A percentile compares a stretch with the other conserved stretches of the same genome.
These are phyloP conservation scores for Heliconius nattereri DNA, from an alignment of 1,140 invertebrate species.

Conservation along the genomic window DNA sequence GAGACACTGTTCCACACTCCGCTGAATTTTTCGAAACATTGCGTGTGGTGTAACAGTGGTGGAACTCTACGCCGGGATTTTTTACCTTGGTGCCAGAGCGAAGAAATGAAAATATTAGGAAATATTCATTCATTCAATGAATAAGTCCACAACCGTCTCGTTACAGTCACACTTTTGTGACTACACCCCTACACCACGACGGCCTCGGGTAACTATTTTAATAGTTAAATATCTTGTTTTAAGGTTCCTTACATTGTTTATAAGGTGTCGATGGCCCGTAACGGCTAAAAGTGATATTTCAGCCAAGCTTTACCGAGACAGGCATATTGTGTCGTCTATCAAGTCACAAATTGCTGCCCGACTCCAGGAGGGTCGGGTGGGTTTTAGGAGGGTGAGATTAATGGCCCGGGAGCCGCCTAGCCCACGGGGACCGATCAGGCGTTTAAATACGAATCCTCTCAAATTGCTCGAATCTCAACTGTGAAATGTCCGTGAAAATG, in stretches of 20 bases:
- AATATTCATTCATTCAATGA: too few relatives aligned
- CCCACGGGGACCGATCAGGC: constrained; percentile 61
- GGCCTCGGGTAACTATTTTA: too few relatives aligned
- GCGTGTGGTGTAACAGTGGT: too few relatives aligned
- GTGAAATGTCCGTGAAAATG: constrained; percentile 50
- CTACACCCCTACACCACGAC: too few relatives aligned
- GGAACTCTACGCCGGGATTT: too few relatives aligned
- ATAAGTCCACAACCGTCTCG: too few relatives aligned
- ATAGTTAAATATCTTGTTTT: too few relatives aligned
- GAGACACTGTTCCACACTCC: too few relatives aligned
- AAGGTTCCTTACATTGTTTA: background rate
- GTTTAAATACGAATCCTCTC: constrained; percentile 65
- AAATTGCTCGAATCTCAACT: constrained; percentile 54
- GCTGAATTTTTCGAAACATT: too few relatives aligned
- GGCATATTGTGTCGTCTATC: constrained; percentile 28
- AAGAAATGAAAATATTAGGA: too few relatives aligned
- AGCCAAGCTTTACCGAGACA: constrained; percentile 18
- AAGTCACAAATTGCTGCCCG: constrained; percentile 40
- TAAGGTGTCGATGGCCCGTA: background rate
- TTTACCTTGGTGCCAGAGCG: too few relatives aligned
- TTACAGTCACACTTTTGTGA: too few relatives aligned
- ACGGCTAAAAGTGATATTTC: constrained; percentile 1
- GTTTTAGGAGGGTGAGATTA: constrained; percentile 52
- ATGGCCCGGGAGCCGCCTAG: constrained; percentile 49
- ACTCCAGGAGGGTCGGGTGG: constrained; percentile 23